Conservation (phyloP, 2,888 invertebrate species). For the Phasia obesa region DNA sequence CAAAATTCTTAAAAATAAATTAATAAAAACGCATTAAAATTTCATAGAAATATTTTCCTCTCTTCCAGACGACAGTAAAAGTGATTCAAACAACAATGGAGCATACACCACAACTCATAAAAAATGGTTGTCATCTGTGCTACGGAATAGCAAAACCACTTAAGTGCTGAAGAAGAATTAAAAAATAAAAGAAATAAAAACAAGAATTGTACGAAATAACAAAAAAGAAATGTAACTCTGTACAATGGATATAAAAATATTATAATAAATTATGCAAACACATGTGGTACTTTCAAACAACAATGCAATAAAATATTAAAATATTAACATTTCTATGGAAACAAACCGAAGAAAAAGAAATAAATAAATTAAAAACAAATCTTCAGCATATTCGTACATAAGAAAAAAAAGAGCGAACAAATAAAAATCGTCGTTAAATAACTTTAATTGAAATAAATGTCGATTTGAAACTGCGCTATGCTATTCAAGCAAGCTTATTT, state of each 20-base stretch:
- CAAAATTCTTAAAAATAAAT: slow-evolving; percentile 35
- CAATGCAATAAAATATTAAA: slow-evolving; percentile 66
- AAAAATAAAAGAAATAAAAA: slow-evolving; percentile 27
- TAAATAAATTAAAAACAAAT: background rate
- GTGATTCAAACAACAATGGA: background rate
- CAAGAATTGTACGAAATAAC: slow-evolving; percentile 24
- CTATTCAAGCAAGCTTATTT: no score
- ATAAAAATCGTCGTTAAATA: background rate
- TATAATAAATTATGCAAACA: slow-evolving; percentile 68
- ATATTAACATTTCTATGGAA: slow-evolving; percentile 40
- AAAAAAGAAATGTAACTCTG: slow-evolving; percentile 29
- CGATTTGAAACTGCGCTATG: background rate
- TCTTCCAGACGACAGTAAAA: slow-evolving; percentile 42
- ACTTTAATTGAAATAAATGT: background rate
- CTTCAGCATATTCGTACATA: background rate
- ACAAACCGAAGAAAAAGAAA: background rate
- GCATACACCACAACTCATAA: background rate
- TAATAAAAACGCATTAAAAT: slow-evolving; percentile 58
- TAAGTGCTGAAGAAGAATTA: slow-evolving; percentile 57
- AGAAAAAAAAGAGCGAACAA: background rate
- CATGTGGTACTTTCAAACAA: slow-evolving; percentile 65
- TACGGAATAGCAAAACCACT: slow-evolving; percentile 68
- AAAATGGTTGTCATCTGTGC: slow-evolving; percentile 57
- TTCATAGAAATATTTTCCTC: slow-evolving; percentile 10
- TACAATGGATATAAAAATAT: slow-evolving; percentile 36